Percentiles rank a stretch among this genome's conserved stretches.
These are phyloP conservation scores for Propithecus deckenii DNA, from an alignment of 2,797 vertebrate species.

Conservation along the genomic window DNA sequence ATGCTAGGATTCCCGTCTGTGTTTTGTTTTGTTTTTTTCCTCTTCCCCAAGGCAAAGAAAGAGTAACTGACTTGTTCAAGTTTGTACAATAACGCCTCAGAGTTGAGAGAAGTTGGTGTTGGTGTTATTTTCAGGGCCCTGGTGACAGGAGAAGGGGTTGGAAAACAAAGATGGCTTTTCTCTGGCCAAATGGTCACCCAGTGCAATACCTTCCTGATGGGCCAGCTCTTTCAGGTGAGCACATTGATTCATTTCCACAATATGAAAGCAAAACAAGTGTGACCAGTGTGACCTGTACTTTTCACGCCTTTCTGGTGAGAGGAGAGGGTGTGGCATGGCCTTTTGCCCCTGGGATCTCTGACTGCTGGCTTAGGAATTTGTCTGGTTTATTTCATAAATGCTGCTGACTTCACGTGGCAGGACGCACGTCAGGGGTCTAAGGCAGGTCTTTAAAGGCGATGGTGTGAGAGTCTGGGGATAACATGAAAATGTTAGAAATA, in stretches of 20 bases:
- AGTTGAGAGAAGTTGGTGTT: conserved; percentile 46
- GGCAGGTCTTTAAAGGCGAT: conserved; percentile 34
- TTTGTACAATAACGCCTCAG: conserved; percentile 62
- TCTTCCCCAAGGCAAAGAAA: conserved; percentile 49
- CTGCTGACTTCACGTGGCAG: conserved; percentile 54
- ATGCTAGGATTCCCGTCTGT: background rate
- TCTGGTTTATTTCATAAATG: background rate
- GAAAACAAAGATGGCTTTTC: conserved; percentile 65
- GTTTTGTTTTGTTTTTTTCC: background rate
- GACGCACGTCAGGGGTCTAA: conserved; percentile 22
- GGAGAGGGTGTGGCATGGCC: background rate
- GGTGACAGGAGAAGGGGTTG: conserved; percentile 19
- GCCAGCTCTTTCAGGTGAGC: conserved; percentile 31
- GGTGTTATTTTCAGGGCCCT: conserved; percentile 54
- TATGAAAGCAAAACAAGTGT: background rate
- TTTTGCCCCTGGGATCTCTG: background rate
- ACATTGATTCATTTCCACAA: background rate
- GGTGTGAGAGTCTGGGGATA: conserved; percentile 3
- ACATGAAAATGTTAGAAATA: background rate
- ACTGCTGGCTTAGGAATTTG: background rate
- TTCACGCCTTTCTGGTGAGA: background rate
- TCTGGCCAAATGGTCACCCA: conserved; percentile 39
- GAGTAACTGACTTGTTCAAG: conserved; percentile 55
- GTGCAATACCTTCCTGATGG: conserved; percentile 8
- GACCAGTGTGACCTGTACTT: background rate